A percentile compares a stretch with the other conserved stretches of the same genome.
These are phyloP conservation scores for Gavia stellata DNA, from an alignment of 2,113 vertebrate species.

Conservation along the genomic window DNA sequence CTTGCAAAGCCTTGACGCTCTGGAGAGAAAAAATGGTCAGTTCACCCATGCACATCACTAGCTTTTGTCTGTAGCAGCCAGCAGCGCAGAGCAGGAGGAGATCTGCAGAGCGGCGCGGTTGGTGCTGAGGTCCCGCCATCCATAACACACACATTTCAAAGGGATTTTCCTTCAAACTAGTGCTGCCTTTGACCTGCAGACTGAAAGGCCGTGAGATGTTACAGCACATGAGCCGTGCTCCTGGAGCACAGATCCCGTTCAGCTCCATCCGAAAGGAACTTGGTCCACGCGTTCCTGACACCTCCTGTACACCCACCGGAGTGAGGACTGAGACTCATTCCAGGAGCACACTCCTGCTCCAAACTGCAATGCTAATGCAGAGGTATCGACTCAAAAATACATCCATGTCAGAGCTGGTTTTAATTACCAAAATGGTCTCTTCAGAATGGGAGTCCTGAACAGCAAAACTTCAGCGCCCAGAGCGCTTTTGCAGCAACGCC, in stretches of 20 bases:
- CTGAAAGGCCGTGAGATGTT: accelerated
- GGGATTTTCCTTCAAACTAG: background rate
- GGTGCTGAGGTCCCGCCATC: background rate
- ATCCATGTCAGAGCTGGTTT: background rate
- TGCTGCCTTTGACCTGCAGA: background rate
- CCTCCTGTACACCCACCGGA: background rate
- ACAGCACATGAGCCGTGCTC: background rate
- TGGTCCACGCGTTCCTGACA: accelerated
- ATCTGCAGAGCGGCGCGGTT: accelerated
- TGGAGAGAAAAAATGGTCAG: accelerated
- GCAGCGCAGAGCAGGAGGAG: background rate
- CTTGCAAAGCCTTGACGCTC: background rate
- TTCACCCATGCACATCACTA: background rate
- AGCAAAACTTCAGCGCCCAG: background rate
- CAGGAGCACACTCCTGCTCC: background rate
- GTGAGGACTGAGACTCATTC: background rate
- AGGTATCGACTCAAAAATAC: background rate
- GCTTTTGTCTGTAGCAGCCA: background rate
- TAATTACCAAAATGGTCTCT: background rate
- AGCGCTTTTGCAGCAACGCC: background rate
- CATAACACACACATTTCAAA: background rate
- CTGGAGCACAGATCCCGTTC: background rate
- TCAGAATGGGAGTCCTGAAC: background rate
- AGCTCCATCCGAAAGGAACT: background rate
- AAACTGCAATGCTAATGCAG: background rate